These are phyloP conservation scores for Caretta caretta DNA, from an alignment of 2,113 vertebrate genomes.

Conservation along the genomic window DNA sequence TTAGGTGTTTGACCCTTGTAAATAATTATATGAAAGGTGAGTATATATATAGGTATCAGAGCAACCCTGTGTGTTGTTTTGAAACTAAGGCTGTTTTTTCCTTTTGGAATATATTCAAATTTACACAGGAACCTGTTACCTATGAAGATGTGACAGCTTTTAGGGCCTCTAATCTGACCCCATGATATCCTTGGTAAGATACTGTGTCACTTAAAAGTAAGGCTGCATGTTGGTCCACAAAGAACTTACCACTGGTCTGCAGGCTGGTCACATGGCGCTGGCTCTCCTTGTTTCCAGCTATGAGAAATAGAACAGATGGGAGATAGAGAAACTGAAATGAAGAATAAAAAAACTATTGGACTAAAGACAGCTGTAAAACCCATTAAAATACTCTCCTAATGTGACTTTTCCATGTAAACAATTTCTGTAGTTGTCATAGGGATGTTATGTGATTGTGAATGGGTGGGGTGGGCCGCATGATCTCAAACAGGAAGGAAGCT, in stretches of 20 bases:
- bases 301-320: not conserved
- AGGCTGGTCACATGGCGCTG: not conserved
- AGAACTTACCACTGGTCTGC: not conserved
- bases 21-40: not conserved
- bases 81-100: not conserved
- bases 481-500: slow-evolving; percentile 34
- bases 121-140: not conserved
- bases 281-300: not conserved
- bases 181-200: not conserved
- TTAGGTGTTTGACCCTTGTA: not conserved
- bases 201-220: not conserved
- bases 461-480: not conserved
- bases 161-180: not conserved
- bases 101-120: not conserved
- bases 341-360: not conserved
- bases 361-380: not conserved
- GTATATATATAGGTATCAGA: not conserved
- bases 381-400: not conserved
- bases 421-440: not conserved
- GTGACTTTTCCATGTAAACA: not conserved
- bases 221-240: not conserved
- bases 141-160: not conserved
- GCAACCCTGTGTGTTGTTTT: not conserved
- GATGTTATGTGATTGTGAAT: not conserved
- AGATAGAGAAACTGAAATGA: not conserved